A percentile compares a stretch with the other conserved stretches of the same genome.
phyloP scores from a whole-genome alignment of 2,888 invertebrate species.

The Pollenia amentaria region DNA sequence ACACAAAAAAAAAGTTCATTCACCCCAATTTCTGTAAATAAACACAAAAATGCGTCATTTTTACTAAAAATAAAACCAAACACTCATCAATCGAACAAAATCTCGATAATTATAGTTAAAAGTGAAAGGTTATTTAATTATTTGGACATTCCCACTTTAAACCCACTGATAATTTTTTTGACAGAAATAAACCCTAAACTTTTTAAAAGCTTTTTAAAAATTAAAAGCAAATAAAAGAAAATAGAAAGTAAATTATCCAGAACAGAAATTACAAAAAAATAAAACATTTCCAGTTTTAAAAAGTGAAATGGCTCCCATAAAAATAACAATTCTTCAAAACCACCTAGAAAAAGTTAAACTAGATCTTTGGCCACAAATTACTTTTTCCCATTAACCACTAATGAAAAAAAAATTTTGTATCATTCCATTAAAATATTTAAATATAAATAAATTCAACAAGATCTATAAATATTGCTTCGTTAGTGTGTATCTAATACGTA shows the following conservation, averaged over 20 bases:
- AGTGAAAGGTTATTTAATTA: slow-evolving; percentile 51
- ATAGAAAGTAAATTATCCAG: slow-evolving; percentile 53
- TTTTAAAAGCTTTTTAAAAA: slow-evolving; percentile 12
- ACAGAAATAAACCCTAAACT: background rate
- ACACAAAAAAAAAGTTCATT: slow-evolving; percentile 2
- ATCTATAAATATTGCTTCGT: slow-evolving; percentile 43
- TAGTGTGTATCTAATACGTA: slow-evolving; percentile 30
- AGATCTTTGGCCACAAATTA: slow-evolving; percentile 15
- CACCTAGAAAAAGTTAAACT: background rate
- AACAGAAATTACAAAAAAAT: slow-evolving; percentile 31
- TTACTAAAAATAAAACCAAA: background rate
- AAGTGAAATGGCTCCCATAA: slow-evolving; percentile 46
- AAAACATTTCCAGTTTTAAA: slow-evolving; percentile 14
- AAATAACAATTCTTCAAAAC: slow-evolving; percentile 1
- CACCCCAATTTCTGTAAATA: slow-evolving; percentile 1
- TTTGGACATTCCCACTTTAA: slow-evolving; percentile 11
- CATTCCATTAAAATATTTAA: slow-evolving; percentile 17
- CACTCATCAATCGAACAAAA: slow-evolving; percentile 22
- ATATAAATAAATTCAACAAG: slow-evolving; percentile 32
- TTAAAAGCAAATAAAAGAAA: slow-evolving; percentile 1
- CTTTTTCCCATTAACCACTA: slow-evolving; percentile 30
- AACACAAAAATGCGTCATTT: background rate
- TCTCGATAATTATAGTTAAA: slow-evolving; percentile 23
- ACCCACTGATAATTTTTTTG: background rate
- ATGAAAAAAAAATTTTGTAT: slow-evolving; percentile 6